phyloP scores from a whole-genome alignment of 1,140 invertebrate genomes.

The Argopecten irradians region DNA sequence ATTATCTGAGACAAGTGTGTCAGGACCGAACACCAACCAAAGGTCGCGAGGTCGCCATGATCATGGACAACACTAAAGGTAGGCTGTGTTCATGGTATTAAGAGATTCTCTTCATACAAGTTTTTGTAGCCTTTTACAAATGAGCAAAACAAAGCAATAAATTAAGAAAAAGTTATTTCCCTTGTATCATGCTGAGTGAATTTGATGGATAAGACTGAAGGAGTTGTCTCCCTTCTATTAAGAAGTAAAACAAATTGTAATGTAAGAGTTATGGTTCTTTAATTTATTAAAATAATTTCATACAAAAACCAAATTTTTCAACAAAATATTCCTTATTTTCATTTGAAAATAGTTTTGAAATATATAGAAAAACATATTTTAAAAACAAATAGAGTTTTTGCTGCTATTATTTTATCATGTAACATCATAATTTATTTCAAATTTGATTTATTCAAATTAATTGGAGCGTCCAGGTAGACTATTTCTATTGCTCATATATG shows the following conservation, averaged over 20 bases:
- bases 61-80: conserved; percentile 75
- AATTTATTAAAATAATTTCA: neutral
- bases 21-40: conserved; percentile 86
- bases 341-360: neutral
- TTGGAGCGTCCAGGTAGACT: neutral
- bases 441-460: neutral
- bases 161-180: no score
- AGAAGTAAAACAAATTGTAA: no score
- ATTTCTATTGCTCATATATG: neutral
- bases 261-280: neutral
- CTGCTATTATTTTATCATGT: neutral
- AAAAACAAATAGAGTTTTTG: no score
- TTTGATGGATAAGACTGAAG: neutral
- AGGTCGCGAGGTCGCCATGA: conserved; percentile 81
- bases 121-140: no score
- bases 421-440: neutral
- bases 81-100: no score
- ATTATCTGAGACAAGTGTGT: conserved; percentile 94
- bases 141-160: no score
- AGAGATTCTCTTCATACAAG: no score
- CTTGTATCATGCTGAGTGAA: no score
- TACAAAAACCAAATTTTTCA: neutral
- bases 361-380: neutral
- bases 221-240: neutral
- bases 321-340: neutral